Evolutionary conservation across 2,113 vertebrate genomes (phyloP), one percentile per base, ranked within the genome.

Genomic region (Pangasianodon hypophthalmus): DNA sequence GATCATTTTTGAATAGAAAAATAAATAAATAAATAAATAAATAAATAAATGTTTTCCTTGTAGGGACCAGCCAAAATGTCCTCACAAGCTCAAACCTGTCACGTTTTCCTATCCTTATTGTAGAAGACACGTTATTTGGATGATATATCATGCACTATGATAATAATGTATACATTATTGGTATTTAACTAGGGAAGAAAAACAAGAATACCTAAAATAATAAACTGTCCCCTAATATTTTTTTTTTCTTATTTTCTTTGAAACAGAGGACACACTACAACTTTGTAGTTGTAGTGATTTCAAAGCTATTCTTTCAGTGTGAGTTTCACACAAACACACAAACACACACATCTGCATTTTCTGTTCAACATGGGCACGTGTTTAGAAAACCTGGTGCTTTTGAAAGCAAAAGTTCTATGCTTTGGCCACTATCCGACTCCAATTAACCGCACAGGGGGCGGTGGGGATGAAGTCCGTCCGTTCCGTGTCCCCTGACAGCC

Each of bases 361-460:
- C 18, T 58, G 81, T 21, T 83, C 32, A 41, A 37, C n/a, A 83
- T 9, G 29, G 37, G 4, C 29, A 58, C 16, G 18, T 52, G 84
- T 69, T 85, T 69, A 67, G 21, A 48, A 48, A 85, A 69, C 69
- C 44, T 85, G 62, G 7, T 5, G 2, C 7, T 32, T 46, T 69
- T n/a, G 14, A 85, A 69, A 69, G 44, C 24, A 46, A 26, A 69
- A 48, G 14, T 86, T 88, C 48, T 90, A 86, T 73, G 41, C 88
- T 16, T 92, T 91, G 85, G 73, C 75, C 54, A n/a, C 50, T 80
- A n/a, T 88, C 82, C 50, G 29, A 58, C 77, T 88, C 56, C 32
- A 88, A 81, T 90, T 88, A 90, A 64, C 60, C n/a, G 46, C 54
- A 19, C 86, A 87, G 73, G 52, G 52, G 85, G 81, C n/a, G 73